Evolutionary conservation across 2,113 vertebrate genomes (phyloP), one percentile per base, ranked within the genome.

Genomic region (Larimichthys crocea): DNA sequence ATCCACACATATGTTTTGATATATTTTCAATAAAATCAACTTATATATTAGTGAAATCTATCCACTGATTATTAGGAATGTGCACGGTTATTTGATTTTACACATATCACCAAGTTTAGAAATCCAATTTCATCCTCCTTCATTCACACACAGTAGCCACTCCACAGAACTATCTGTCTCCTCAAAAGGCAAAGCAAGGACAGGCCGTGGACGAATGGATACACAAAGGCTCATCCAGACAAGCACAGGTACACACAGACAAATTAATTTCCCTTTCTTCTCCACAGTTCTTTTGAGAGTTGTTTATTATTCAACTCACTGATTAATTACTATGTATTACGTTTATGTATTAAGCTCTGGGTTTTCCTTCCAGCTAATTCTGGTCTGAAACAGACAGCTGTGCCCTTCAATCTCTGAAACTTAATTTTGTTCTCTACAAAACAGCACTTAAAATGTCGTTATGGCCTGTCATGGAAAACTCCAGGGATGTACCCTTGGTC

Each of bases 371-470:
- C 42, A 77, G 50, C 49, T 71, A 4, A 50, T n/a, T 35, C 16
- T 61, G 15, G 17, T 24, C 52, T 79, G 65, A 76, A 56, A 48
- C 61, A 7, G 6, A 53, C 55, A 17, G 29, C 10, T 3, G 12
- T 14, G 52, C 31, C 65, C 68, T 15, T 67, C 12, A 4, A 79
- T 26, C 26, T 49, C 48, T 22, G 26, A 52, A 31, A 71, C 15
- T 10, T 53, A 4, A 66, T 46, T 63, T 46, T 63, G 49, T 31
- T 79, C 56, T 26, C 4, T 19, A 19, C 31, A 66, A 59, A 68
- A n/a, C 48, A 49, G 48, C 55, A 67, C 15, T 48, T 78, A 49
- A 64, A 26, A 55, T 70, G 14, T 63, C 26, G 57, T 29, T 26
- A 66, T 24, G 31, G 46, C 40, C n/a, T 49, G 6, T 70, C 61